Evolutionary conservation across 2,113 vertebrate species (phyloP), one percentile per base, ranked within the genome.

Genomic region (Lates calcarifer): DNA sequence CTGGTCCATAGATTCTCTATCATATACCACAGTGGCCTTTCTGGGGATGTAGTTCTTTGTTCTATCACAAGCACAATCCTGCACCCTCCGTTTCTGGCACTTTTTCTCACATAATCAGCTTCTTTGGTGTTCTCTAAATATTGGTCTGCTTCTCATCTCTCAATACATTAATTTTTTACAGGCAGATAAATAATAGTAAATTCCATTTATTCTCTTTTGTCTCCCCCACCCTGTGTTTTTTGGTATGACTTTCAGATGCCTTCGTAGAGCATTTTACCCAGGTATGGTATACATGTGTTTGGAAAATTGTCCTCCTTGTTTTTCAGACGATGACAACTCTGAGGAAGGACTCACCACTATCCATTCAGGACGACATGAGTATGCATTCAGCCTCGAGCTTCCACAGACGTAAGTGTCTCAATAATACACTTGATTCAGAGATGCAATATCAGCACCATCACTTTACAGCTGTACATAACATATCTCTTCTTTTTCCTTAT

Each of bases 381-480:
- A 98, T 96, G 97, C 97, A 95, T 99, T 99, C 95, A 99, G 97
- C 94, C 96, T 99, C 0, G 98, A 99, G 97, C 98, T 99, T 98
- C 98, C 98, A 96, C 98, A 99, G 94, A 99, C 96, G 98, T 99
- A 93, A 97, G 98, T 96, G 56, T 79, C 0, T 1, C 13, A 22
- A 22, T 13, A 6, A 24, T 17, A 10, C 33, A 45, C 37, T 18
- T 14, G 1, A 67, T 15, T 9, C 1, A 14, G 15, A 68, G 9
- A 37, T 35, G 20, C 33, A 41, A 39, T 24, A 9, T 17, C 20
- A 24, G 0, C 22, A 3, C 15, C 18, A 20, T 11, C 15, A 22
- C 45, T 10, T 11, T 45, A 49, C 9, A 17, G 28, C 35, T 28
- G 20, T 29, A 9, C 8, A 13, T n/a, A 39, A 57, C 11, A 3